Evolutionary conservation across 2,888 invertebrate species (phyloP), one percentile per base, ranked within the genome.

Genomic region (Calameuta idolon): DNA sequence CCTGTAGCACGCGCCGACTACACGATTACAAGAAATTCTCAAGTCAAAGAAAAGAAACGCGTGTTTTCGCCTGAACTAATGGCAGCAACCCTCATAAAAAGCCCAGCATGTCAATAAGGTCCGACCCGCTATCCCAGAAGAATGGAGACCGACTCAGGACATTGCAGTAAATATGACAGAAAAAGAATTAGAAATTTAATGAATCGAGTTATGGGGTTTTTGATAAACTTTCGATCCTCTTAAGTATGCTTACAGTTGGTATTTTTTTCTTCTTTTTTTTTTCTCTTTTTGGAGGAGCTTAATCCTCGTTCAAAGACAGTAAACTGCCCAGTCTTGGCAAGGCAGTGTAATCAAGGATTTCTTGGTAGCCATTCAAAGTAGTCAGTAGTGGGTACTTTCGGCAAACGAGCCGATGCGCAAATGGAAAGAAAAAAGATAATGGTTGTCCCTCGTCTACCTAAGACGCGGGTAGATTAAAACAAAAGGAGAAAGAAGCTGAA

Each of bases 1-100:
- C 30, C 80, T 83, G 78, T 80, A 83, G 86, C 86, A 84, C 86
- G 85, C 84, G 85, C 84, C 85, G 34, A 80, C 83, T 81, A 75
- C 80, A 71, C 31, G 71, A 71, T 88, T 87, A 86, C 86, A 82
- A 79, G 81, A 76, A 83, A 84, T 81, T 80, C 80, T 74, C 75
- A 76, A 74, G 79, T 79, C 85, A 80, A 81, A 81, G 81, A 84
- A 85, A 84, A 81, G 85, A 81, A 82, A 83, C 84, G 81, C 79
- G 73, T 82, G 82, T 80, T 81, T 83, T 81, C 79, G 77, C 79
- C 78, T 69, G 68, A 35, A 37, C 74, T 76, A 74, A 78, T 79
- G 74, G 76, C 69, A 71, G 79, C 75, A 73, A 81, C 81, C 81
- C 79, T 79, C 81, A 77, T 82, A 82, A 82, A 82, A 82, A 82